Evolutionary conservation across 2,113 vertebrate genomes (phyloP).

Genomic region (Coregonus clupeaformis): DNA sequence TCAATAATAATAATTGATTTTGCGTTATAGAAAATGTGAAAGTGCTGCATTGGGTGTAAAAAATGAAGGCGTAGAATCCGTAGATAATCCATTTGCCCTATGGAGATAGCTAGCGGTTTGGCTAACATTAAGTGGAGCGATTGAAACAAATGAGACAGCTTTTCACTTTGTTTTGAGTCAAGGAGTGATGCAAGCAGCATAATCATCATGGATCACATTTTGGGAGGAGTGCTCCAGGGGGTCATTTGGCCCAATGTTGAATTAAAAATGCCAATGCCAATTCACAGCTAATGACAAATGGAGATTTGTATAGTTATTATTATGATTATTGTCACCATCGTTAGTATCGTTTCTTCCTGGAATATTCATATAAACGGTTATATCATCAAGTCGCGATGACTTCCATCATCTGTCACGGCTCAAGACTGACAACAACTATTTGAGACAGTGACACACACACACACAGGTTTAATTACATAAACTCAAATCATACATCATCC

Average conservation of each 20-base stretch:
- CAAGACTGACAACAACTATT: too few species aligned
- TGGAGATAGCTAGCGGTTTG: constrained; percentile 9
- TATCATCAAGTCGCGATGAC: background rate
- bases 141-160: constrained; percentile 33
- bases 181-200: constrained; percentile 23
- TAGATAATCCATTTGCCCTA: constrained; percentile 17
- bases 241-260: constrained; percentile 34
- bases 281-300: constrained; percentile 40
- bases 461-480: too few species aligned
- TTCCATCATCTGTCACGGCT: background rate
- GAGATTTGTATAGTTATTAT: constrained; percentile 34
- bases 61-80: background rate
- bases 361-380: background rate
- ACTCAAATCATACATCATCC: too few species aligned
- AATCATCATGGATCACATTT: constrained; percentile 46
- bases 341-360: background rate
- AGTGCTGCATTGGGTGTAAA: background rate
- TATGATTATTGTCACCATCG: background rate
- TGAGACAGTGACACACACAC: too few species aligned
- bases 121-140: constrained; percentile 11
- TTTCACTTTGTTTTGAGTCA: constrained; percentile 29
- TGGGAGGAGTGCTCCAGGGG: constrained; percentile 27
- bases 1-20: background rate
- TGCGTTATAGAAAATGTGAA: background rate
- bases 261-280: constrained; percentile 36